Conservation (phyloP, 2,113 vertebrate species). For the Tragelaphus scriptus region DNA sequence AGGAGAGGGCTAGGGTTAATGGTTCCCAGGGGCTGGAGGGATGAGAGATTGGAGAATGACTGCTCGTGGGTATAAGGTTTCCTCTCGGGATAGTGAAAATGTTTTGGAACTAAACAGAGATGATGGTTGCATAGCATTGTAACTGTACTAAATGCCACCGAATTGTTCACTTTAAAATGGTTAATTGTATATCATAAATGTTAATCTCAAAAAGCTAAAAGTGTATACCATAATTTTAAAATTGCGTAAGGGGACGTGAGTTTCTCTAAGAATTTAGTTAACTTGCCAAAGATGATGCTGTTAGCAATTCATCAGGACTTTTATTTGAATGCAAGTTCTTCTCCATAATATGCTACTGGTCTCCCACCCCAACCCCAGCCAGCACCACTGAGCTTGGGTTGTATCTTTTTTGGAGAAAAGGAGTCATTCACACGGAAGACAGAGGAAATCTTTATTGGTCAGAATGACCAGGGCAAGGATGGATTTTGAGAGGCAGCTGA, state of each 20-base stretch:
- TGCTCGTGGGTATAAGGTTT: background rate
- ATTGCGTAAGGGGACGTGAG: background rate
- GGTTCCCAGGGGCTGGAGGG: background rate
- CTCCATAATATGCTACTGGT: background rate
- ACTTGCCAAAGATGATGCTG: background rate
- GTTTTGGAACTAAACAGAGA: background rate
- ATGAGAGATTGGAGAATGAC: background rate
- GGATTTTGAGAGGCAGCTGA: background rate
- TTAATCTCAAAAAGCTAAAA: background rate
- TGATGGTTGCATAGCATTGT: background rate
- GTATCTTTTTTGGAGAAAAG: background rate
- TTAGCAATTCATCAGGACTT: background rate
- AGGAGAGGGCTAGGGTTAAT: too few relatives aligned
- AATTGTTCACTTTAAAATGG: background rate
- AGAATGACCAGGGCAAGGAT: background rate
- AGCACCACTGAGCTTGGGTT: too few relatives aligned
- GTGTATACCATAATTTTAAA: background rate
- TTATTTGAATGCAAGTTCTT: background rate
- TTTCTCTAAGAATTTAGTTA: background rate
- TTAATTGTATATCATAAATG: background rate
- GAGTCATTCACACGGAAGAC: background rate
- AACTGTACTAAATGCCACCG: background rate
- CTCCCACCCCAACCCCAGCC: accelerated
- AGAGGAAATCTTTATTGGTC: background rate
- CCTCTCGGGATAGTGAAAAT: background rate